phyloP scores from a whole-genome alignment of 2,797 vertebrate genomes.

The Syngnathus rostellatus region DNA sequence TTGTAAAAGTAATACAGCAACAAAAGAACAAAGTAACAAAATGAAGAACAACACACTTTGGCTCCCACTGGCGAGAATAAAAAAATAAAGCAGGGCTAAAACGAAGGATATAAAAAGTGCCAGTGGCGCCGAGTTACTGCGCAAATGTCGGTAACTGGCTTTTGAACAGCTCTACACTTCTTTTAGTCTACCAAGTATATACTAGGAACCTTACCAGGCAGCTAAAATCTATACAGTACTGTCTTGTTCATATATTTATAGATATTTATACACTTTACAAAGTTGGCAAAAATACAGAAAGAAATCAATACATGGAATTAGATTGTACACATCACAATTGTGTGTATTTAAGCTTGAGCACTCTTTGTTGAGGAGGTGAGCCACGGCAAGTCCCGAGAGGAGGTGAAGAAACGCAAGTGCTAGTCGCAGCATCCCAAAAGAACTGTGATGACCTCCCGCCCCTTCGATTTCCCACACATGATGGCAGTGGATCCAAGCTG shows the following conservation, averaged over 20 bases:
- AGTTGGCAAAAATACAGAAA: conserved; percentile 78
- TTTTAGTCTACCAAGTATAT: conserved; percentile 75
- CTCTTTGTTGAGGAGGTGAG: conserved; percentile 62
- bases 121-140: conserved; percentile 62
- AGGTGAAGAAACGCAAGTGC: conserved; percentile 50
- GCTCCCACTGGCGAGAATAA: conserved; percentile 62
- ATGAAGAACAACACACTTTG: conserved; percentile 61
- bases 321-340: conserved; percentile 74
- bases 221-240: conserved; percentile 83
- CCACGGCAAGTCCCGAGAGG: conserved; percentile 48
- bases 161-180: conserved; percentile 73
- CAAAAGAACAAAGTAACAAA: conserved; percentile 43
- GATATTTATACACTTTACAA: conserved; percentile 83
- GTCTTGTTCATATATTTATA: conserved; percentile 77
- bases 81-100: conserved; percentile 59
- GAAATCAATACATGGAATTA: conserved; percentile 73
- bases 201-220: conserved; percentile 75
- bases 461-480: conserved; percentile 57
- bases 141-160: conserved; percentile 71
- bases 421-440: conserved; percentile 52
- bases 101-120: conserved; percentile 64
- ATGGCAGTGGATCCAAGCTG: conserved; percentile 43
- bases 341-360: conserved; percentile 69
- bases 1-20: conserved; percentile 43
- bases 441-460: conserved; percentile 28